These are phyloP conservation scores for Sisor rabdophorus DNA, from an alignment of 2,113 vertebrate species.

Conservation along the genomic window DNA sequence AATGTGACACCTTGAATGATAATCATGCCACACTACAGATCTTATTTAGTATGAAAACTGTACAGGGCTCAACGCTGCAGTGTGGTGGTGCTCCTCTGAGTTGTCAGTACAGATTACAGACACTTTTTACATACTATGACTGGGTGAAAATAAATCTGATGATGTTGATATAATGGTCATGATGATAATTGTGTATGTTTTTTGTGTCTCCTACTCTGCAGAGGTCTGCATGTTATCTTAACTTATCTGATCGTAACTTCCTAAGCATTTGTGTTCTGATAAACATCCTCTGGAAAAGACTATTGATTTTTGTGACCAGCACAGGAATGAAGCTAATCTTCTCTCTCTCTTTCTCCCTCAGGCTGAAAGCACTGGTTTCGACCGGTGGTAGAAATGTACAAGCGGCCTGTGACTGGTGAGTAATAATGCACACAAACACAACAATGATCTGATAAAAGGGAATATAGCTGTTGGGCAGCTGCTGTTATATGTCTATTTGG, in stretches of 20 bases:
- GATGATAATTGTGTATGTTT: neutral
- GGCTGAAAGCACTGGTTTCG: conserved; percentile 92
- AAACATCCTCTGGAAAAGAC: conserved; percentile 55
- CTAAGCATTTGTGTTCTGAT: conserved; percentile 46
- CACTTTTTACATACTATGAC: neutral
- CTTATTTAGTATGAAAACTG: too few relatives aligned
- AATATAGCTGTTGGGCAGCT: conserved; percentile 21
- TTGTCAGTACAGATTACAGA: neutral
- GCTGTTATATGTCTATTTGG: conserved; percentile 18
- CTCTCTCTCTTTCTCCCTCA: conserved; percentile 53
- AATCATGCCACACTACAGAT: too few relatives aligned
- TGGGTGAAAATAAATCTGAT: neutral
- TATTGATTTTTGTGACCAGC: conserved; percentile 64
- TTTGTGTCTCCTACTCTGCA: neutral
- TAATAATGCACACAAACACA: conserved; percentile 55
- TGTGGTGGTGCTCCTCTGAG: too few relatives aligned
- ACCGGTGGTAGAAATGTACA: conserved; percentile 95
- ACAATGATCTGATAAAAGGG: neutral
- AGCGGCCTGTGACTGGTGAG: conserved; percentile 98
- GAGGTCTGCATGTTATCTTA: conserved; percentile 35
- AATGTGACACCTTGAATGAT: too few relatives aligned
- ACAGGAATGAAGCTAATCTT: conserved; percentile 55
- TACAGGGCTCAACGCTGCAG: too few relatives aligned
- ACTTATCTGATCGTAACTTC: conserved; percentile 4
- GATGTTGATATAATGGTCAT: neutral